A percentile compares a stretch with the other conserved stretches of the same genome.
These are phyloP conservation scores for Neodiprion fabricii DNA, from an alignment of 1,140 invertebrate genomes.

Conservation along the genomic window DNA sequence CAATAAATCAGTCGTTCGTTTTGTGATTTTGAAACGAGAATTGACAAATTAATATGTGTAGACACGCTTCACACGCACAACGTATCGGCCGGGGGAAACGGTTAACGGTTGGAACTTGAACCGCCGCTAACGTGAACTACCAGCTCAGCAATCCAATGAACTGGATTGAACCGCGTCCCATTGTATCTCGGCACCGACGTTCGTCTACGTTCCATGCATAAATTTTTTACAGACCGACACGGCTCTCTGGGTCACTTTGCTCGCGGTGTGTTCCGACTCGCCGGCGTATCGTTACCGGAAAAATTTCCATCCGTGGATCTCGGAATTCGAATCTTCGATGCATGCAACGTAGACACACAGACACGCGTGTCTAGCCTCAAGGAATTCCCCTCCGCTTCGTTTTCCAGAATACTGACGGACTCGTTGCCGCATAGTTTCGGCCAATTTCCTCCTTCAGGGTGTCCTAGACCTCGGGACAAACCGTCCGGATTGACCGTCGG, in stretches of 20 bases:
- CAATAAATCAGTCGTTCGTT: neutral
- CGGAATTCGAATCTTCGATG: neutral
- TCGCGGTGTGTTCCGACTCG: too few species aligned
- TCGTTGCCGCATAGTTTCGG: neutral
- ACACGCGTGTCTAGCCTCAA: neutral
- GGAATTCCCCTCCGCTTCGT: neutral
- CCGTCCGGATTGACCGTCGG: too few species aligned
- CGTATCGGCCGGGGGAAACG: conserved; percentile 27
- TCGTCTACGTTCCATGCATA: neutral
- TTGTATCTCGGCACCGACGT: conserved; percentile 32
- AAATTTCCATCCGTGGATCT: too few species aligned
- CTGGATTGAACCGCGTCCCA: conserved; percentile 25
- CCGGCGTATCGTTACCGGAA: too few species aligned
- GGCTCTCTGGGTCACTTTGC: neutral
- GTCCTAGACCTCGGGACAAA: too few species aligned
- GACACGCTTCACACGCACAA: conserved; percentile 21
- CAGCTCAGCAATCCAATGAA: conserved; percentile 22
- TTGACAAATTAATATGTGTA: neutral
- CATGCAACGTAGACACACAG: too few species aligned
- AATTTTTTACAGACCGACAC: neutral
- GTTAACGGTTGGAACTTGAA: conserved; percentile 35
- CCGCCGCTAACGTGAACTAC: conserved; percentile 7
- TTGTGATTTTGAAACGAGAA: neutral
- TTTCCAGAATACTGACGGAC: neutral
- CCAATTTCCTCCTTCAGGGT: too few species aligned